Evolutionary conservation across 1,140 invertebrate species (phyloP).

Genomic region (Lepidurus arcticus): DNA sequence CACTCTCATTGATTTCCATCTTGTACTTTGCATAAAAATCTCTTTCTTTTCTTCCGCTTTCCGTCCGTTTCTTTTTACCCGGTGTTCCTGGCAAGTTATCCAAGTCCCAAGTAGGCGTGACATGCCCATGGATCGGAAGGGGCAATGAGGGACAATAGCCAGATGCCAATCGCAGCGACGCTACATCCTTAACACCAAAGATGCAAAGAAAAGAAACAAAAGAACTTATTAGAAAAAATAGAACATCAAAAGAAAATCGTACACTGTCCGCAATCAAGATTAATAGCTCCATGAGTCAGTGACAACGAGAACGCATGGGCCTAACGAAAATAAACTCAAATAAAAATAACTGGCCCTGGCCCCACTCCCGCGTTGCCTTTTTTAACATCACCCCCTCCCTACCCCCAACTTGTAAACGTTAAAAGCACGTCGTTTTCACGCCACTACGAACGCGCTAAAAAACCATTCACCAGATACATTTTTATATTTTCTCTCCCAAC

Average conservation of each 20-base stretch:
- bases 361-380: not conserved
- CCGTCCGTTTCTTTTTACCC: not conserved
- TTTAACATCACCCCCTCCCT: not conserved
- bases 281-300: constrained; percentile 15
- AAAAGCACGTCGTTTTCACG: not conserved
- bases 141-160: constrained; percentile 20
- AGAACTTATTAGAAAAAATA: not conserved
- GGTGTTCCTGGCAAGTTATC: constrained; percentile 1
- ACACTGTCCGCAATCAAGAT: not conserved
- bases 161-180: constrained; percentile 13
- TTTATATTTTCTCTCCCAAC: not conserved
- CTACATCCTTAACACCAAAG: not conserved
- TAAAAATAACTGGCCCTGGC: not conserved
- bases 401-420: not conserved
- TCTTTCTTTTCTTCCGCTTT: not conserved
- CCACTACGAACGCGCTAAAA: not conserved
- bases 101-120: constrained; percentile 17
- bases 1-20: not conserved
- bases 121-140: constrained; percentile 7
- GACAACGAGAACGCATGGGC: not conserved
- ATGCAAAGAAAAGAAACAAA: not conserved
- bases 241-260: not conserved
- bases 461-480: no score
- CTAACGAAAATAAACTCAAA: constrained; percentile 7
- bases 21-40: not conserved